phyloP scores from a whole-genome alignment of 2,797 vertebrate genomes.

The Sebastes matsubarae region DNA sequence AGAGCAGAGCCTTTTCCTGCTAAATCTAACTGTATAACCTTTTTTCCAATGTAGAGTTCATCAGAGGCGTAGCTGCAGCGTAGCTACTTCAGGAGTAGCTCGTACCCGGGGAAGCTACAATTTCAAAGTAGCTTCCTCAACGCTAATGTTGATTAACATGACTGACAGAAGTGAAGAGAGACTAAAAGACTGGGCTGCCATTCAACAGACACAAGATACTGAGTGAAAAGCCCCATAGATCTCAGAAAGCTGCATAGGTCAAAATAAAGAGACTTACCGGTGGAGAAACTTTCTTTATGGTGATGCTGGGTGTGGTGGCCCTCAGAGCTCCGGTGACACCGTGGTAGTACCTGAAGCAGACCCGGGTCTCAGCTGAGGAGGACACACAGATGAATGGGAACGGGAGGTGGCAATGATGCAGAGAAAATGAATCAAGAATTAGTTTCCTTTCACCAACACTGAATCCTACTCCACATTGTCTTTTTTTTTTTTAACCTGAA shows the following conservation, averaged over 20 bases:
- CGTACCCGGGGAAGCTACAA: background rate
- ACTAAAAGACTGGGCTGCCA: background rate
- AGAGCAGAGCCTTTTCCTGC: background rate
- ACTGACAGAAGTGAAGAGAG: background rate
- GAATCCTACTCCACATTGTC: background rate
- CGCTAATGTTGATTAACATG: background rate
- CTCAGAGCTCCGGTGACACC: slow-evolving; percentile 92
- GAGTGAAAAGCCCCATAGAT: background rate
- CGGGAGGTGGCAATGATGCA: background rate
- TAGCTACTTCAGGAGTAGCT: background rate
- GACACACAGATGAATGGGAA: background rate
- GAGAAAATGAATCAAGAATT: background rate
- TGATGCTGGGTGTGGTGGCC: slow-evolving; percentile 94
- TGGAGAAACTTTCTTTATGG: slow-evolving; percentile 87
- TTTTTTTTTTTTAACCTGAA: too few species aligned
- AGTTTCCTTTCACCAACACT: background rate
- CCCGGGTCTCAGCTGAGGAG: slow-evolving; percentile 91
- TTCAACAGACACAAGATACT: background rate
- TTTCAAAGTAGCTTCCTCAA: background rate
- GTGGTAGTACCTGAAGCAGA: slow-evolving; percentile 99
- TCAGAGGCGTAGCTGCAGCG: background rate
- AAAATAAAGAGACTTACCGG: slow-evolving; percentile 86
- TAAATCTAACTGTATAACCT: background rate
- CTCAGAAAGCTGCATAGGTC: background rate
- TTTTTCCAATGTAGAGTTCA: background rate